Evolutionary conservation across 2,113 vertebrate species (phyloP), one percentile per base, ranked within the genome.

Genomic region (Myotis brandtii): DNA sequence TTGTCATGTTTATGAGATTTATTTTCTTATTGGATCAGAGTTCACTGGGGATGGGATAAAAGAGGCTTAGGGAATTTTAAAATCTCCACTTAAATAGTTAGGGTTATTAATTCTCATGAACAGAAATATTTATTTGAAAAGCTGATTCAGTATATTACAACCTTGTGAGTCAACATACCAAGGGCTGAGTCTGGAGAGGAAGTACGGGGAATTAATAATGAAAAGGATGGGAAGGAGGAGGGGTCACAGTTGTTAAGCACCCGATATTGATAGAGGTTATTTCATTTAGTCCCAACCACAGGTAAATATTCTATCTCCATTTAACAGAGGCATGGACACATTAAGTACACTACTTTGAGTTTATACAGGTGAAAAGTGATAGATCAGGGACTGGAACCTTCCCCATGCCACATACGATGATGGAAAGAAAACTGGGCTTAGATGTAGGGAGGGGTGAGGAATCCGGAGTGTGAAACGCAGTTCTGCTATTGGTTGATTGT

Each of bases 91-190:
- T 86, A 84, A 95, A 88, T 32, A 50, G 48, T 79, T 79, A 69
- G 52, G 18, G 72, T 93, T 67, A 93, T 95, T 96, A 91, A 83
- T 95, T 92, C 84, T 88, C 90, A 82, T 20, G 67, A 92, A 96
- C 23, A 94, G 34, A 91, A 91, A 69, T 83, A 67, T 86, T 89
- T 96, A 80, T 86, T 92, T 95, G 66, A 96, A 83, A 76, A 89
- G 59, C 30, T 93, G 76, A 91, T 75, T 96, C 96, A 79, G 93
- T 85, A 48, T 72, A 13, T 46, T 50, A 59, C 64, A 85, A 62
- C 37, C 82, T 86, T 40, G 72, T 37, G 64, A 83, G 89, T 83
- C 86, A 91, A 83, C 62, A 93, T 50, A 10, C 9, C 50, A 40
- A 46, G 25, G 56, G 3, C 27, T 54, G 34, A 80, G 85, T n/a